A percentile compares a stretch with the other conserved stretches of the same genome.
Conservation (phyloP, 2,113 vertebrate genomes). For the Aleadryas rufinucha region DNA sequence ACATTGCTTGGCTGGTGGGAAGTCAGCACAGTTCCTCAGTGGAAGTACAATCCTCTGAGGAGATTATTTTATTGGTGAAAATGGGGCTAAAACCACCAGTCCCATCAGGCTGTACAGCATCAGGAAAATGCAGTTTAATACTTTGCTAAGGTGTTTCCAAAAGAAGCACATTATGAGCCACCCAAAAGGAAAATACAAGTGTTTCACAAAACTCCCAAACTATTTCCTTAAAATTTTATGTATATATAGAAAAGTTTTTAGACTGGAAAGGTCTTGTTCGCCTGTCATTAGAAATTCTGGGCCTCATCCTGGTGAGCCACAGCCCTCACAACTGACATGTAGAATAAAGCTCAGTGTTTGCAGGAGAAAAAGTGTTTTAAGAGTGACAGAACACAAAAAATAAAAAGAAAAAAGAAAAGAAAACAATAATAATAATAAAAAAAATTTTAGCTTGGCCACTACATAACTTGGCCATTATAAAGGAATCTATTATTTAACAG, state of each 20-base stretch:
- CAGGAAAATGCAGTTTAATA: background rate
- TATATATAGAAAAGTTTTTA: background rate
- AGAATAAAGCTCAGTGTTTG: background rate
- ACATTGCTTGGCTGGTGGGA: background rate
- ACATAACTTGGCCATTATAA: background rate
- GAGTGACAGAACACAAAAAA: background rate
- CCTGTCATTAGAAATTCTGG: background rate
- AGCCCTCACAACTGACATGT: background rate
- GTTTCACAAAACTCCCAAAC: background rate
- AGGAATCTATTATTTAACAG: background rate
- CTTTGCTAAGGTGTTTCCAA: background rate
- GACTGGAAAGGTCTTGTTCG: background rate
- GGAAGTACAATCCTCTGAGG: background rate
- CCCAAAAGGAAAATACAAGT: background rate
- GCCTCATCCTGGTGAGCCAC: background rate
- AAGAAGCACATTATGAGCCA: background rate
- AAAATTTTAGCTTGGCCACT: background rate
- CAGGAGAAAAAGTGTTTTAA: background rate
- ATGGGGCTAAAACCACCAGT: background rate
- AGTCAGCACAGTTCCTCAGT: background rate
- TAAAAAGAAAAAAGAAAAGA: accelerated
- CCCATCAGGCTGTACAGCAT: background rate
- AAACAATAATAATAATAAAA: too few species aligned
- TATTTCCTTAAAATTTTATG: background rate
- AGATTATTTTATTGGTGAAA: background rate